phyloP scores from a whole-genome alignment of 53 echinoderm and acorn worm genomes.

The Echinometra lucunter region DNA sequence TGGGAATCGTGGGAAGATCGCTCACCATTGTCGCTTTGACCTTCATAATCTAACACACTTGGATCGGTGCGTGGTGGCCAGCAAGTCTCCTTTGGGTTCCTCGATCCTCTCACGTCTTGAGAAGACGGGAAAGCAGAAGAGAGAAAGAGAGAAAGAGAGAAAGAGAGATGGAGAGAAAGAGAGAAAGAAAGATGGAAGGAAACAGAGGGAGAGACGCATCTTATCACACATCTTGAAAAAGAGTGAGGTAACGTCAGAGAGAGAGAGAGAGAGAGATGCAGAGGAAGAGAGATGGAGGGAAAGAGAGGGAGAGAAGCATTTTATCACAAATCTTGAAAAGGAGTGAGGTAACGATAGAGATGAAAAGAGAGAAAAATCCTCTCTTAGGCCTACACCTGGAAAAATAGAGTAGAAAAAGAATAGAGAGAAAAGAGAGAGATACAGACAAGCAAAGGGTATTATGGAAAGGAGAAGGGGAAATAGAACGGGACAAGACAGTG shows the following conservation, averaged over 20 bases:
- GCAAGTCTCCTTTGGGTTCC: background rate
- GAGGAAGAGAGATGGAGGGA: background rate
- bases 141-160: background rate
- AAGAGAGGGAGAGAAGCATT: background rate
- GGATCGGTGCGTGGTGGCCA: constrained; percentile 12
- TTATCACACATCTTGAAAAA: no score
- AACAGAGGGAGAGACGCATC: background rate
- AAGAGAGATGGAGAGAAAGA: background rate
- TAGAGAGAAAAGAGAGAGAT: no score
- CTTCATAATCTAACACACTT: constrained; percentile 47
- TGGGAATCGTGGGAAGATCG: constrained; percentile 40
- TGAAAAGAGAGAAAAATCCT: no score
- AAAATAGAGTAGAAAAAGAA: no score
- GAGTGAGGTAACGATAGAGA: no score
- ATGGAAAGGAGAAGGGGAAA: no score
- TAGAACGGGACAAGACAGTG: no score
- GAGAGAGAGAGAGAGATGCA: background rate
- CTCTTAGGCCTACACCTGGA: no score
- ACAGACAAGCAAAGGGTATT: no score
- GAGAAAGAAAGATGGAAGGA: background rate
- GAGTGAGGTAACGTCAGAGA: background rate
- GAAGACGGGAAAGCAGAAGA: background rate
- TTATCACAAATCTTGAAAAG: background rate
- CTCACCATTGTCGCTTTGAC: constrained; percentile 15
- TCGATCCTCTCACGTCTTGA: background rate